Evolutionary conservation across 2,113 vertebrate species (phyloP).

Genomic region (Periophthalmodon schlosseri): DNA sequence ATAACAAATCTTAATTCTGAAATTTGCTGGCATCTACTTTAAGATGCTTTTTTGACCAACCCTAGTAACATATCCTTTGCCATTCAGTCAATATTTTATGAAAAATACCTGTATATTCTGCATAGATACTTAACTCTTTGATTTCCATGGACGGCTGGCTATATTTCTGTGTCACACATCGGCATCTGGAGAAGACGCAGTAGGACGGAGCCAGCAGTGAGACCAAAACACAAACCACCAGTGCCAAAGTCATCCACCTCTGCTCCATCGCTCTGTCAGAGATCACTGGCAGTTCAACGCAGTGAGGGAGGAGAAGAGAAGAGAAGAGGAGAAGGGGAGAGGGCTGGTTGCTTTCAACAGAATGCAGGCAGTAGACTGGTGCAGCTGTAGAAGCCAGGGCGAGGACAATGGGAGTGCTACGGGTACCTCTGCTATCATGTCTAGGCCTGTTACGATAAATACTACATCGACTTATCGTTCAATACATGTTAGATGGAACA

Average conservation of each 20-base stretch:
- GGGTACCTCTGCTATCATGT: not conserved
- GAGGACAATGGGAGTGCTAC: not conserved
- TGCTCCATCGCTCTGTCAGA: constrained; percentile 13
- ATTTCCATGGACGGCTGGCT: not conserved
- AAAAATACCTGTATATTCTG: too few relatives aligned
- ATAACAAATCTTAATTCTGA: too few relatives aligned
- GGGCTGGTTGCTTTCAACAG: not conserved
- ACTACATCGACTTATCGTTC: too few relatives aligned
- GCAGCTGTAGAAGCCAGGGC: not conserved
- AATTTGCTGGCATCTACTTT: too few relatives aligned
- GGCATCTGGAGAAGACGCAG: not conserved
- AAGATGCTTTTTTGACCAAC: too few relatives aligned
- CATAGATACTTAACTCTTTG: not conserved
- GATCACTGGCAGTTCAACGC: constrained; percentile 16
- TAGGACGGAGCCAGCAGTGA: constrained; percentile 3
- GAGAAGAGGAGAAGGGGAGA: not conserved
- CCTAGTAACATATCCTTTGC: too few relatives aligned
- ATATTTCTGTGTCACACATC: constrained; percentile 3
- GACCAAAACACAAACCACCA: constrained; percentile 2
- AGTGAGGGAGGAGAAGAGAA: not conserved
- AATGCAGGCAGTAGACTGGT: not conserved
- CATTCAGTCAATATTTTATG: too few relatives aligned
- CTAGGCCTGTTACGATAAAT: too few relatives aligned
- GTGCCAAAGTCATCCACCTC: constrained; percentile 25
- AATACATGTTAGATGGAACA: too few relatives aligned